Base-by-base conservation (phyloP, 2,888 invertebrate genomes). In the Chymomyza procnemis region DNA sequence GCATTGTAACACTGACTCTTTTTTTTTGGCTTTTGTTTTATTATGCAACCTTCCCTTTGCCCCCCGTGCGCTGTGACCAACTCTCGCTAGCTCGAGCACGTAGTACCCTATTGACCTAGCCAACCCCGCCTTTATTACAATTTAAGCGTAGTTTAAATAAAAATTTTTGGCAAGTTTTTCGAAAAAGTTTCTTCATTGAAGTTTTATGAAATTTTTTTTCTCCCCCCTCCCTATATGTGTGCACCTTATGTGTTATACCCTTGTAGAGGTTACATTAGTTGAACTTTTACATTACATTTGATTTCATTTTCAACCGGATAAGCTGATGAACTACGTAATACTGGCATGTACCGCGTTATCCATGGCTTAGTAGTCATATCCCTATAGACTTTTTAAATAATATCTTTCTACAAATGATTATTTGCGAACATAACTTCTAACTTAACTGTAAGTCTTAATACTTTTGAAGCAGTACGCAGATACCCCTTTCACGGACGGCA, bases 81-180 rank as follows among this genome's bases (percentile, higher is more conserved):
- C 26, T 26, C 26, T 26, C 65, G 55, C 47, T 30, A 67, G 52
- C 66, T 56, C 48, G 52, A 22, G 50, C 50, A 21, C 16, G 26
- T 52, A 57, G 56, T 21, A 54, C 34, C 34, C 34, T 41, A 41
- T 21, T 21, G 21, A 54, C 54, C 54, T 14, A 18, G 9, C 19
- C 14, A 14, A 4, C 56, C 52, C 69, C 56, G 34, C 69, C 69
- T 76, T 83, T 81, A 79, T 81, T 79, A 78, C 81, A 81, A 79
- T 81, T 84, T 81, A 81, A 81, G 81, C 84, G 81, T 72, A 81
- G 84, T 81, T 81, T 84, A 81, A 81, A 81, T 74, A 84, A 72
- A 73, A 81, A 81, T 81, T 82, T 82, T 74, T 78, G 46, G 56
- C 67, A 78, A 76, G 66, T 74, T 84, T 71, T 54, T 61, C 34